These are phyloP conservation scores for Thymelicus lineola DNA, from an alignment of 2,888 invertebrate genomes.

Conservation along the genomic window DNA sequence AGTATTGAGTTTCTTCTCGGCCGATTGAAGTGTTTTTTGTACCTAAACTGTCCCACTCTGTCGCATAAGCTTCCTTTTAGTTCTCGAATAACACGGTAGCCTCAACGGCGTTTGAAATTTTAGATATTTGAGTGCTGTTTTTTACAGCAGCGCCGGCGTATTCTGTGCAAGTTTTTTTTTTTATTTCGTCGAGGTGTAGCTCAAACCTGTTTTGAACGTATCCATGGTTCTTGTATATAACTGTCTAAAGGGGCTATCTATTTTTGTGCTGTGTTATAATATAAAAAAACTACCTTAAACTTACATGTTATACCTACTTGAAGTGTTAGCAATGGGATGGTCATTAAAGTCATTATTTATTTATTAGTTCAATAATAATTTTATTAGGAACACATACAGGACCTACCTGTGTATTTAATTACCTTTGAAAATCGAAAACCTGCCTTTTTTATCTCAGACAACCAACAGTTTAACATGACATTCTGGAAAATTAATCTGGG, in stretches of 20 bases:
- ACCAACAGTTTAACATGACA: too few species aligned
- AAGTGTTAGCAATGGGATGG: too few species aligned
- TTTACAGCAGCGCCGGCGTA: constrained; percentile 70
- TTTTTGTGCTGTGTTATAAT: too few species aligned
- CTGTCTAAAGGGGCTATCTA: constrained; percentile 33
- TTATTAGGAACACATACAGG: too few species aligned
- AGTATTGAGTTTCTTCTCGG: constrained; percentile 80
- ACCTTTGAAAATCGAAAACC: too few species aligned
- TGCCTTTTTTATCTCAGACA: too few species aligned
- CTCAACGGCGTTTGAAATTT: constrained; percentile 61
- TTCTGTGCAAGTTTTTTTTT: constrained; percentile 55
- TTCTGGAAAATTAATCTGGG: too few species aligned
- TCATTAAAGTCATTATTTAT: too few species aligned
- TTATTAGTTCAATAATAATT: too few species aligned
- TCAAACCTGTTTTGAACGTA: neutral
- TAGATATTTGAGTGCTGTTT: constrained; percentile 64
- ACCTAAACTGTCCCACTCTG: constrained; percentile 70
- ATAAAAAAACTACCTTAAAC: too few species aligned
- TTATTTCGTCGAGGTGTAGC: constrained; percentile 38
- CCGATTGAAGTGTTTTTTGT: constrained; percentile 76
- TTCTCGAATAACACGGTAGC: constrained; percentile 81
- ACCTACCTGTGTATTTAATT: too few species aligned
- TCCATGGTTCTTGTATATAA: constrained; percentile 47
- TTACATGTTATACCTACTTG: too few species aligned
- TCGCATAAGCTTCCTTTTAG: constrained; percentile 77